Base-by-base conservation (phyloP, 1,140 invertebrate species). In the Dinothrombium tinctorium region DNA sequence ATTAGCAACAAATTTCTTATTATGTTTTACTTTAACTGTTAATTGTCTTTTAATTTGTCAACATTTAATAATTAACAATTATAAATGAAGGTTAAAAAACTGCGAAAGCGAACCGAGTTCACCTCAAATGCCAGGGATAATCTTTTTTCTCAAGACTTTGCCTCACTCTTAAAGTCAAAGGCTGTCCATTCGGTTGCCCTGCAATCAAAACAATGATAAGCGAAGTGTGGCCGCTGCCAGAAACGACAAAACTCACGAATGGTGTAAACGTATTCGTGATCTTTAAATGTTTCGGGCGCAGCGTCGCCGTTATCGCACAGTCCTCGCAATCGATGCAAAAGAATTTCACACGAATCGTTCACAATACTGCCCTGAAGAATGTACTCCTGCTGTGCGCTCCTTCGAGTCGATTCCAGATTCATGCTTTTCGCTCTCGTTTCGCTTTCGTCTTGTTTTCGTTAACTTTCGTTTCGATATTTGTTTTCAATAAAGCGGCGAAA, bases 291-390 rank as follows among this genome's bases (percentile, higher is more conserved):
- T 62, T 92, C 84, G 7, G 79, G 73, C 33, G 45, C 48, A 22
- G 47, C 71, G 54, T 92, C 84, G 5, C 83, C 76, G 65, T 90
- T 89, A 50, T 94, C 87, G 59, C 86, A 92, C 0, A 92, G 64
- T 2, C 87, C 86, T 49, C 83, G 66, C 11, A 95, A 63, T 49
- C 86, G 64, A 54, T 94, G 82, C 12, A 92, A 61, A 15, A 95
- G 63, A n/a, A 86, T 76, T 58, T 89, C 82, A 11, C 87, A 78
- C 33, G 78, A 74, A n/a, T 69, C 71, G 57, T 94, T 86, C 22
- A 90, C 55, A 21, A 95, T 79, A 39, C 80, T 86, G 11, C 83
- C 83, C 62, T 89, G 82, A 9, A 90, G 61, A 38, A 89, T 60
- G 55, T 84, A 86, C 59, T 87, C 82, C 54, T 82, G 76, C 21